These are phyloP conservation scores for Pinna nobilis DNA, from an alignment of 1,140 invertebrate genomes.

Conservation along the genomic window DNA sequence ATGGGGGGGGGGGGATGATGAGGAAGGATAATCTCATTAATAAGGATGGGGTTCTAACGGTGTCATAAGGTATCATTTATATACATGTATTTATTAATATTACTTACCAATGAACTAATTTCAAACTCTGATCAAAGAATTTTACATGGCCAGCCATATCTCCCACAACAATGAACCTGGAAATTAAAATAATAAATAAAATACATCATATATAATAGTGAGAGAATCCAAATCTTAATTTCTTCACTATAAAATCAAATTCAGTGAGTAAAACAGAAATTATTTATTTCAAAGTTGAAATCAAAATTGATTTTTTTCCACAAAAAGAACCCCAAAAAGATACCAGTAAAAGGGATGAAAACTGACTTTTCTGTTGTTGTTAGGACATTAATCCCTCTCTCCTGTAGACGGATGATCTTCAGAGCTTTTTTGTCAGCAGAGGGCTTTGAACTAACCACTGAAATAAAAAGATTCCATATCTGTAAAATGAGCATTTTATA, in stretches of 20 bases:
- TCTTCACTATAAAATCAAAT: too few relatives aligned
- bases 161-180: slow-evolving; percentile 73
- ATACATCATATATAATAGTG: too few relatives aligned
- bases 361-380: slow-evolving; percentile 70
- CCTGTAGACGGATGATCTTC: slow-evolving; percentile 73
- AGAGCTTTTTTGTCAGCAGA: slow-evolving; percentile 72
- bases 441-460: slow-evolving; percentile 61
- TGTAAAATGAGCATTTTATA: too few relatives aligned
- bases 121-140: slow-evolving; percentile 75
- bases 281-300: too few relatives aligned
- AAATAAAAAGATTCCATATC: slow-evolving; percentile 33
- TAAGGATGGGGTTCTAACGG: too few relatives aligned
- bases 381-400: slow-evolving; percentile 72
- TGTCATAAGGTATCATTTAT: neutral
- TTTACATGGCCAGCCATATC: slow-evolving; percentile 74
- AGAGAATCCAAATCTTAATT: too few relatives aligned
- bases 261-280: too few relatives aligned
- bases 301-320: too few relatives aligned
- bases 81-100: neutral
- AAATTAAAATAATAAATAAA: slow-evolving; percentile 32
- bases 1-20: too few relatives aligned
- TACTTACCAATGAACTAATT: slow-evolving; percentile 73
- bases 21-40: too few relatives aligned
- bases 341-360: too few relatives aligned
- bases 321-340: too few relatives aligned